Base-by-base conservation (phyloP, 2,113 vertebrate species). In the Coturnix japonica region DNA sequence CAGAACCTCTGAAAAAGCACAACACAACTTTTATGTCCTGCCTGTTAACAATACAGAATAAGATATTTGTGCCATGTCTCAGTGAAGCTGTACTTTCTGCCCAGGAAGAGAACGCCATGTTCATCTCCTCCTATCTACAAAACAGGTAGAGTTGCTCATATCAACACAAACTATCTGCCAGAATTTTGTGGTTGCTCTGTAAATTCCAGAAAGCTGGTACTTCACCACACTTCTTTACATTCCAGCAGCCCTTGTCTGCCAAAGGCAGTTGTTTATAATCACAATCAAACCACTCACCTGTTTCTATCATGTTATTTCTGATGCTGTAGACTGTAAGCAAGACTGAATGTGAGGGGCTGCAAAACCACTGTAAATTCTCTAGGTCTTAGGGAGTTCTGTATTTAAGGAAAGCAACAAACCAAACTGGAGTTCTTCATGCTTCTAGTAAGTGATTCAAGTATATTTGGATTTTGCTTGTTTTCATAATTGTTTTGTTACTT, bases 51-150 rank as follows among this genome's bases (percentile, higher is more conserved):
- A 2, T 70, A 4, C 13, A 59, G 35, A 66, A 54, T 16, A 51
- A 13, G 26, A 2, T 35, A 57, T 12, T 5, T 33, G 18, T 26
- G 10, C 30, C 28, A 2, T 18, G 9, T 81, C 65, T 66, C 60
- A 82, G 20, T 25, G 14, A 85, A 5, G 11, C 4, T 6, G 70
- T 66, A 11, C 33, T 67, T 74, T 57, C 10, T 44, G 22, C 12
- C 25, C 1, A 0, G 20, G 8, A 74, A 57, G 60, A 10, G 10
- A 16, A 43, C 4, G 33, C 7, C 5, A 7, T 23, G n/a, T 39
- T 64, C 11, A 56, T n/a, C 39, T 74, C 11, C 22, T 75, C 11
- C 11, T 53, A n/a, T 5, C 7, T 13, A 1, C 1, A 33, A 37
- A 80, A 11, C 10, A 39, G 31, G 13, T 20, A 64, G 39, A 11